Percentiles rank a stretch among this genome's conserved stretches.
Evolutionary conservation across 2,797 vertebrate species (phyloP).

Genomic region (Pangasius macronema): DNA sequence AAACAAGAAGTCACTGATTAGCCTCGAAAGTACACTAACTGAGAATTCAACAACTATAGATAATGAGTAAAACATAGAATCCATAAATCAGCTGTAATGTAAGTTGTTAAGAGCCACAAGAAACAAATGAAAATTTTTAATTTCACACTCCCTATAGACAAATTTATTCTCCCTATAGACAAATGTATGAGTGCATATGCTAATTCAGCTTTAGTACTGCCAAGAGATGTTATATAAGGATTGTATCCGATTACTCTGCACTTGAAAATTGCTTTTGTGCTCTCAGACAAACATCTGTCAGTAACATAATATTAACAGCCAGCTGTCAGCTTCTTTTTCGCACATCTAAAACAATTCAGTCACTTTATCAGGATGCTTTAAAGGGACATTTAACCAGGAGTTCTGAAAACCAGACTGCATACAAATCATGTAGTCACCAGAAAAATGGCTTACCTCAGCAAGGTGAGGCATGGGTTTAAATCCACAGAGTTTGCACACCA

Average conservation of each 20-base stretch:
- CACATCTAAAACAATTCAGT: not conserved
- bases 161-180: not conserved
- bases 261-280: not conserved
- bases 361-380: not conserved
- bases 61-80: not conserved
- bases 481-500: conserved; percentile 94
- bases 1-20: not conserved
- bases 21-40: not conserved
- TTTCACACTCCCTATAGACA: not conserved
- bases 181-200: not conserved
- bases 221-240: not conserved
- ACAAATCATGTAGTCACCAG: not conserved
- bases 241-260: not conserved
- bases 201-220: not conserved
- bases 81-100: not conserved
- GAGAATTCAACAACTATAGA: not conserved
- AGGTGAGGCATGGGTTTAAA: conserved; percentile 76
- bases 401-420: not conserved
- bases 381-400: not conserved
- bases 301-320: conserved; percentile 4
- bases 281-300: not conserved
- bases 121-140: not conserved
- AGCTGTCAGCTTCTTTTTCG: not conserved
- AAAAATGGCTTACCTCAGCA: conserved; percentile 49
- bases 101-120: not conserved